These are phyloP conservation scores for Myocastor coypus DNA, from an alignment of 2,113 vertebrate genomes.

Conservation along the genomic window DNA sequence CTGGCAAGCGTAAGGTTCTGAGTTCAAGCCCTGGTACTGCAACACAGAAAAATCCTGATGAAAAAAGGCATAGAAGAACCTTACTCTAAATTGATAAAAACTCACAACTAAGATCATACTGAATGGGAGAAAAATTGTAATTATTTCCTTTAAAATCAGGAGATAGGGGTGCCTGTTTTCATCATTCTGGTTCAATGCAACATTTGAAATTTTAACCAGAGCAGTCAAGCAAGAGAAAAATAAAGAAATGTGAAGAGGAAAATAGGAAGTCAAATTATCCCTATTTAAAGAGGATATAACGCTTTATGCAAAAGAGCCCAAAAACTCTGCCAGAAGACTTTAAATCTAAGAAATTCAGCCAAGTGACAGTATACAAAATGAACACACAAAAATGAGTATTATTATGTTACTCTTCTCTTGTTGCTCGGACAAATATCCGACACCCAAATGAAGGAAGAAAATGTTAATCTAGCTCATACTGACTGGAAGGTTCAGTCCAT, in stretches of 20 bases:
- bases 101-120: background rate
- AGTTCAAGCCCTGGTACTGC: no score
- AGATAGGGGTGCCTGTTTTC: background rate
- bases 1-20: no score
- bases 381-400: background rate
- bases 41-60: background rate
- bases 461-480: no score
- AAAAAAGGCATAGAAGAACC: background rate
- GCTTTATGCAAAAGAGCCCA: background rate
- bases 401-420: background rate
- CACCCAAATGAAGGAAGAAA: no score
- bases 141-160: background rate
- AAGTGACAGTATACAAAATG: background rate
- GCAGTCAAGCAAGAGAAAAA: background rate
- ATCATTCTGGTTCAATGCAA: background rate
- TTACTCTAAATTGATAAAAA: background rate
- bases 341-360: background rate
- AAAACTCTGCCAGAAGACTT: background rate
- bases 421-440: no score
- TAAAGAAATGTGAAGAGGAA: background rate
- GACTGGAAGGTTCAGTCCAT: no score
- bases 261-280: background rate
- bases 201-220: background rate
- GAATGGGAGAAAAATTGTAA: background rate
- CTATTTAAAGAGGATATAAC: background rate